Base-by-base conservation (phyloP, 2,113 vertebrate genomes). In the Trematomus loennbergii region DNA sequence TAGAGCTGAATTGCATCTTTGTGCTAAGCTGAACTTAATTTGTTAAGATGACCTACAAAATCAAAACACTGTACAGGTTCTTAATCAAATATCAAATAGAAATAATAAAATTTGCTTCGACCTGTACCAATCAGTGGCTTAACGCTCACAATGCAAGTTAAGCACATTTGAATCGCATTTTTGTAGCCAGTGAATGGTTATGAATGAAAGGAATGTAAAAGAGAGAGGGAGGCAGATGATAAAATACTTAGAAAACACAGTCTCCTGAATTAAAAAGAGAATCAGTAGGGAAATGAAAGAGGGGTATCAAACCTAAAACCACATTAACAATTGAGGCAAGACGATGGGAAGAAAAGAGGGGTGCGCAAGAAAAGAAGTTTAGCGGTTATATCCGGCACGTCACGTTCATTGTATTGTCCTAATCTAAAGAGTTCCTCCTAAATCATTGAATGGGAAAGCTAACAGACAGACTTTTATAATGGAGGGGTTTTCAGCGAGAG, bases 381-480 rank as follows among this genome's bases (percentile, higher is more conserved):
- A 78, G 77, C 1, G 0, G 53, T 4, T 54, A 60, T 66, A 83
- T 63, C 61, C 68, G 67, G 82, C 64, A 58, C 11, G 22, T 72
- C 64, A 55, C 52, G 49, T 87, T 76, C 66, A 75, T 22, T 48
- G 50, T 52, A 52, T 60, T 59, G 71, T 74, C 81, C 62, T 81
- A 80, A 89, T 90, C 82, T 72, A 79, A 87, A 83, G 74, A 85
- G 83, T 91, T 73, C 20, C 82, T 87, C 65, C 74, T 89, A 73
- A 83, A 88, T 86, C 82, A 74, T 1, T 74, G 83, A 87, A 86
- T 63, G 78, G 72, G 76, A 71, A 62, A 64, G 67, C 52, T 58
- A 62, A 84, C 71, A 85, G 68, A 81, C 64, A 82, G 79, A 86
- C 74, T 87, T 78, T 83, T 72, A 63, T 79, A 85, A 86, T 81